Evolutionary conservation across 2,113 vertebrate genomes (phyloP).

Genomic region (Burhinus oedicnemus): DNA sequence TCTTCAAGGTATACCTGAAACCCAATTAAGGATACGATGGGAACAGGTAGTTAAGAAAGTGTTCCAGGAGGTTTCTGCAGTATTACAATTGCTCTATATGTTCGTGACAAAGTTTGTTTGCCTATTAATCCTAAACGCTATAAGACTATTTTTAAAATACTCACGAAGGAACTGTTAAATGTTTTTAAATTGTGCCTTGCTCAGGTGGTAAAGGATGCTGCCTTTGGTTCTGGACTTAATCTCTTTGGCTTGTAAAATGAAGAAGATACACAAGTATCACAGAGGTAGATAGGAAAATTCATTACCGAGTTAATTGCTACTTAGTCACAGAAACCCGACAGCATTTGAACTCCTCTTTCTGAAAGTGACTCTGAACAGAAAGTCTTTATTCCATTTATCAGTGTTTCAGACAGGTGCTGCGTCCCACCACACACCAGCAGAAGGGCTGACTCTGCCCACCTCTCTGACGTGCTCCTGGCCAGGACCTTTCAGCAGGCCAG

Average conservation of each 20-base stretch:
- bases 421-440: neutral
- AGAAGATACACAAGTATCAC: neutral
- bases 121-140: neutral
- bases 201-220: neutral
- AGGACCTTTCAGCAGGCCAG: neutral
- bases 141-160: neutral
- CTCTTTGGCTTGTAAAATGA: neutral
- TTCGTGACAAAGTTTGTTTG: neutral
- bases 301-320: neutral
- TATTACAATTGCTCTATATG: neutral
- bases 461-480: neutral
- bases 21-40: neutral
- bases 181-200: neutral
- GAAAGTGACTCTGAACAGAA: neutral
- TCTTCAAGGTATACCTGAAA: neutral
- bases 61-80: neutral
- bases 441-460: neutral
- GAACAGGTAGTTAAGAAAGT: neutral
- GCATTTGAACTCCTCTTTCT: neutral
- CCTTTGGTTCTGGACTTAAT: neutral
- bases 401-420: accelerated
- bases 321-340: neutral
- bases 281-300: neutral
- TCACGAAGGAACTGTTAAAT: neutral
- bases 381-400: neutral